These are phyloP conservation scores for Panagrolaimus sp. DNA, from an alignment of 1,140 invertebrate genomes.

Conservation along the genomic window DNA sequence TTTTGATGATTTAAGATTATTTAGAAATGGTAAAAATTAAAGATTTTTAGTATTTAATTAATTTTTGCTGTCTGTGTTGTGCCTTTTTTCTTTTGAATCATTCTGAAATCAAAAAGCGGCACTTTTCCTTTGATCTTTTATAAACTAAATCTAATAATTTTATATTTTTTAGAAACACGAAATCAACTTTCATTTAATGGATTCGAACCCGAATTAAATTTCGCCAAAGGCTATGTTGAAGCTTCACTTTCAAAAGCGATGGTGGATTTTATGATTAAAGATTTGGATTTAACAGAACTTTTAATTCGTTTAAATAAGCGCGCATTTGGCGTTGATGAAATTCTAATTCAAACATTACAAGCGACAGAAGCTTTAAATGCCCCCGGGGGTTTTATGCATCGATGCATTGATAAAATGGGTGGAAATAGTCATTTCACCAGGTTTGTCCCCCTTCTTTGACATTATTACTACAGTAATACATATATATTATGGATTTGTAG, in stretches of 20 bases:
- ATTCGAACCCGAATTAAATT: constrained; percentile 11
- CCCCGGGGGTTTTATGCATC: constrained; percentile 23
- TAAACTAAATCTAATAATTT: no score
- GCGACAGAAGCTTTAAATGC: constrained; percentile 24
- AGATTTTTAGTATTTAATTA: not conserved
- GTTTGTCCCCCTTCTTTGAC: not conserved
- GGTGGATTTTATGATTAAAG: constrained; percentile 27
- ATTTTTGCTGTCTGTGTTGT: not conserved
- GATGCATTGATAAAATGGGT: constrained; percentile 25
- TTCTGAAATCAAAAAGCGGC: no score
- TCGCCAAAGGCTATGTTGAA: constrained; percentile 29
- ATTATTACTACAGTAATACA: constrained; percentile 13
- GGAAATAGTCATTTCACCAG: constrained; percentile 20
- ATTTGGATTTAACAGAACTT: constrained; percentile 19
- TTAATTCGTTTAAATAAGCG: constrained; percentile 14
- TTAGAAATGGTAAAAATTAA: constrained; percentile 21
- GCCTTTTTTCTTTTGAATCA: no score
- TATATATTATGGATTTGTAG: constrained; percentile 7
- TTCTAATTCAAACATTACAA: constrained; percentile 19
- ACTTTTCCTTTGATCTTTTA: no score
- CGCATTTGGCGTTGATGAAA: constrained; percentile 20
- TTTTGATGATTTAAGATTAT: constrained; percentile 22
- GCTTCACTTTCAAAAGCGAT: constrained; percentile 16
- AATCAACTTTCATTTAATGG: not conserved
- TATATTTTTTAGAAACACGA: constrained; percentile 23